Evolutionary conservation across 2,113 vertebrate genomes (phyloP), one percentile per base, ranked within the genome.

Genomic region (Fukomys damarensis): DNA sequence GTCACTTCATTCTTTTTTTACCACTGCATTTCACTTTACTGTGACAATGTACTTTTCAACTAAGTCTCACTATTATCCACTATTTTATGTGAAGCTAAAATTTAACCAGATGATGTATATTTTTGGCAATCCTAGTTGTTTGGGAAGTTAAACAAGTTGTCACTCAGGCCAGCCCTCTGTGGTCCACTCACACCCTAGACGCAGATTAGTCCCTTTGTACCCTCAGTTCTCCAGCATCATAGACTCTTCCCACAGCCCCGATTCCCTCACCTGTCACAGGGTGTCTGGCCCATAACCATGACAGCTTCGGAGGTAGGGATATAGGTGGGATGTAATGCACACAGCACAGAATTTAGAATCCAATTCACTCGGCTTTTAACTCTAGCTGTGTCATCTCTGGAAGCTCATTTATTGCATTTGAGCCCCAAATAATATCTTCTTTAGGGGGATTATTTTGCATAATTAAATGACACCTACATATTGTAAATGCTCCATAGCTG

Each of bases 371-470:
- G 14, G n/a, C 38, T 77, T 92, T 83, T 89, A 52, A 89, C 89
- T 58, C 32, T 94, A 28, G 5, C 3, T 93, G 30, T 17, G 28
- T 7, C 59, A 49, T 74, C 35, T 72, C 89, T 32, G 54, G 43
- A 94, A 82, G 14, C 35, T 89, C 76, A 76, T 61, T 68, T 93
- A 66, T 88, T 70, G 38, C 12, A 59, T 74, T 95, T 85, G 24
- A 59, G 1, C 26, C 13, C 83, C 66, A 88, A 96, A 85, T 89
- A n/a, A 32, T 89, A 76, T 35, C 49, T 89, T 49, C 2, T 7
- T 66, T 20, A 84, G 0, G 46, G 41, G 24, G 19, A 4, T 65
- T 59, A 70, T 89, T 93, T 74, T 86, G 82, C 63, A 49, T 59
- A 86, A 94, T 52, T 65, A 35, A 63, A 59, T 82, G 43, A 3